Base-by-base conservation (phyloP, 2,888 invertebrate species). In the Pyrocoelia pectoralis region DNA sequence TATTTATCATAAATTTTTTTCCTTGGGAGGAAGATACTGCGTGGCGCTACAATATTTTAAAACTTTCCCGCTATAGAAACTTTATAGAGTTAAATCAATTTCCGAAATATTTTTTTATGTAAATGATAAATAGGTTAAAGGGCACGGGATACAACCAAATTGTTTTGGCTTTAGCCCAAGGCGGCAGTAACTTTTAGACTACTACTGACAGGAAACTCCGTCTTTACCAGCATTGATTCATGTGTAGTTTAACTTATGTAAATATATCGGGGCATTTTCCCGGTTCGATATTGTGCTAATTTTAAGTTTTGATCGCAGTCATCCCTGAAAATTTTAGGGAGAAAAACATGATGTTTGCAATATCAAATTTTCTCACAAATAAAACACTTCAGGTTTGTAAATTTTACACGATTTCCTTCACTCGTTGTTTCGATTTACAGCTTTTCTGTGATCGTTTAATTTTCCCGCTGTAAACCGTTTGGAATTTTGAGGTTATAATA, bases 111-210 rank as follows among this genome's bases (percentile, higher is more conserved):
- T 14, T 43, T 46, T 46, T 46, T 46, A 46, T 46, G 46, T 18
- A 46, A 17, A 46, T 46, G 46, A 46, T 46, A 9, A 50, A 57
- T 57, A 40, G 56, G 49, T 51, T 40, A 24, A 49, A 15, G 56
- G 56, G 33, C 33, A 50, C 49, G 56, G 40, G 50, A 12, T 48
- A 56, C 56, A 48, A 40, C 38, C 56, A 49, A 50, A 41, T 28
- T 56, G 56, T 38, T 51, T 58, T 51, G 58, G 58, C 43, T 33
- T n/a, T 40, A 41, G 29, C 50, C 56, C 56, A 56, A 50, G 41
- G 41, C 51, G 41, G 24, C 51, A 50, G 51, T 57, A 57, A 52
- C 58, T 58, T 52, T 50, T 50, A 40, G 24, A 50, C 43, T 19
- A 40, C 41, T n/a, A n/a, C n/a, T 52, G 58, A 58, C 58, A 52